Conservation (phyloP, 1,140 invertebrate genomes). For the Bilobella aurantiaca region DNA sequence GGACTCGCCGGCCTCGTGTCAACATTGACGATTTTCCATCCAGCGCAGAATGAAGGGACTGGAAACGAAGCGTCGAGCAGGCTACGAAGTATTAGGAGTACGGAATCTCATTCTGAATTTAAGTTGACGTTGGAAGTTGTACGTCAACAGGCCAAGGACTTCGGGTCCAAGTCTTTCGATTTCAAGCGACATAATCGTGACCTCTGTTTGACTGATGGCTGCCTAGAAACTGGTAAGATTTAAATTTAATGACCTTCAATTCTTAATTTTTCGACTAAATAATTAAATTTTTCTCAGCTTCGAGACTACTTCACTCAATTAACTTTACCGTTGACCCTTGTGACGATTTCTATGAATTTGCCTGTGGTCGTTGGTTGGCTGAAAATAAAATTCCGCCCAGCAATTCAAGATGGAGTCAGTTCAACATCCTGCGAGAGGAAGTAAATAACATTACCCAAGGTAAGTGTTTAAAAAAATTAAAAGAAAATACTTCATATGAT, state of each 20-base stretch:
- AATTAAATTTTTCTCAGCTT: conserved; percentile 28
- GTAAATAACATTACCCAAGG: conserved; percentile 28
- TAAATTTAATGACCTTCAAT: background rate
- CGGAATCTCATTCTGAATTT: background rate
- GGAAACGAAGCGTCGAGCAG: background rate
- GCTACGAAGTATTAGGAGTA: background rate
- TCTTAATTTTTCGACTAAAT: background rate
- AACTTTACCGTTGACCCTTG: conserved; percentile 45
- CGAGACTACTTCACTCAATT: conserved; percentile 40
- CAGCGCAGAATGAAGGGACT: background rate
- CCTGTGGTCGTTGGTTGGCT: conserved; percentile 76
- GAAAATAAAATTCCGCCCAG: conserved; percentile 63
- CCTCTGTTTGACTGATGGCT: background rate
- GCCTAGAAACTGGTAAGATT: background rate
- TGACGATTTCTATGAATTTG: conserved; percentile 54
- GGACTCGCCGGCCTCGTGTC: background rate
- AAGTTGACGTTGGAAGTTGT: conserved; percentile 3
- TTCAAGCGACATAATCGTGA: background rate
- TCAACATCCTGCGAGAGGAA: conserved; percentile 24
- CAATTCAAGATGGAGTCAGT: conserved; percentile 25
- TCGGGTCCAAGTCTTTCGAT: background rate
- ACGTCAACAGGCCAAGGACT: background rate
- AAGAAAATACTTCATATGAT: background rate
- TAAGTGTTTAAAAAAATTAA: background rate
- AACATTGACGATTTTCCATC: no score